Conservation (phyloP, 2,888 invertebrate genomes). For the Lottia scabra region DNA sequence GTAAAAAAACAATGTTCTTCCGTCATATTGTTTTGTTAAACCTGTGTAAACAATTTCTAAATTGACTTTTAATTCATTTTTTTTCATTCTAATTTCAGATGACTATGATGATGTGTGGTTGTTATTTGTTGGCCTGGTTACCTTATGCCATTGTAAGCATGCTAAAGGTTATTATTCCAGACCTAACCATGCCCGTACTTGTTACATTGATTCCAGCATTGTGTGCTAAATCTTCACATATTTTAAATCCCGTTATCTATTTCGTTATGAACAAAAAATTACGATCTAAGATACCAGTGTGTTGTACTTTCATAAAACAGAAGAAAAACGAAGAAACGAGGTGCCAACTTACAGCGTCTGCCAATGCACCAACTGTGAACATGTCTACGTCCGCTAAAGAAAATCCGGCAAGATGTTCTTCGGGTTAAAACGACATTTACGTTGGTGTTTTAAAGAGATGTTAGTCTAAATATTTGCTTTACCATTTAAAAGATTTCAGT, state of each 20-base stretch:
- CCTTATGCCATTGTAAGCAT: conserved; percentile 41
- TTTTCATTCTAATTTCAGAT: conserved; percentile 20
- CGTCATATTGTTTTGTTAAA: no score
- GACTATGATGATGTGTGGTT: conserved; percentile 35
- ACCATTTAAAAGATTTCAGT: no score
- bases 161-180: conserved; percentile 22
- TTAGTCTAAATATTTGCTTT: no score
- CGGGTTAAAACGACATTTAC: no score
- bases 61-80: no score
- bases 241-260: conserved; percentile 32
- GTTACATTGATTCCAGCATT: conserved; percentile 28
- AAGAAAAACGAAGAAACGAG: neutral
- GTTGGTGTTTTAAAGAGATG: no score
- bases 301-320: neutral
- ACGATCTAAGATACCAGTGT: conserved; percentile 17
- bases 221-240: conserved; percentile 33
- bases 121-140: conserved; percentile 40
- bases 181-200: conserved; percentile 15
- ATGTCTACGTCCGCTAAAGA: neutral
- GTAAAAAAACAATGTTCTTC: no score
- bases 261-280: conserved; percentile 32
- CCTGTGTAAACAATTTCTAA: no score
- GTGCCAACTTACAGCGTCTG: neutral
- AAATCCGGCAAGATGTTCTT: no score
- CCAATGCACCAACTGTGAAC: neutral